These are phyloP conservation scores for Endomychus coccineus DNA, from an alignment of 2,888 invertebrate genomes.

Conservation along the genomic window DNA sequence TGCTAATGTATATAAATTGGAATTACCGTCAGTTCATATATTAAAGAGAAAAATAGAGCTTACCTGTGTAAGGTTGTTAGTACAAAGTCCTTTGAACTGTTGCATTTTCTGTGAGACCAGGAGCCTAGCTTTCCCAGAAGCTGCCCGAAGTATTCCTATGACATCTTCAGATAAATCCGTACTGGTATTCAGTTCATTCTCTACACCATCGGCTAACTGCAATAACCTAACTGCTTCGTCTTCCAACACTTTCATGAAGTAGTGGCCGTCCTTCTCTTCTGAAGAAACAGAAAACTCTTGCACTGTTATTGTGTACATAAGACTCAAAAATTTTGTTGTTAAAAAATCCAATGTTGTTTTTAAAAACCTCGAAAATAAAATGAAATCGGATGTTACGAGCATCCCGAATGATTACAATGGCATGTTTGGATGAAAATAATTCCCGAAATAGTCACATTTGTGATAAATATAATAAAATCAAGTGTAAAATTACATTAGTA, in stretches of 20 bases:
- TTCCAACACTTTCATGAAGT: conserved; percentile 69
- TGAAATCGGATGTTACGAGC: conserved; percentile 8
- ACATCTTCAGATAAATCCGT: conserved; percentile 67
- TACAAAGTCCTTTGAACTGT: conserved; percentile 75
- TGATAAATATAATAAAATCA: too few species aligned
- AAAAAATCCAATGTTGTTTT: conserved; percentile 5
- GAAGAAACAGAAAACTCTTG: conserved; percentile 3
- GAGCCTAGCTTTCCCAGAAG: conserved; percentile 85
- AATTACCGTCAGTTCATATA: too few species aligned
- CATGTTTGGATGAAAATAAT: too few species aligned
- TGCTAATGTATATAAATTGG: too few species aligned
- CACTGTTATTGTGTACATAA: conserved; percentile 4
- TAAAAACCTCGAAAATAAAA: conserved; percentile 7
- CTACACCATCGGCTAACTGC: conserved; percentile 58
- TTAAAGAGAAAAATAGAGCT: too few species aligned
- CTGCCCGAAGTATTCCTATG: conserved; percentile 75
- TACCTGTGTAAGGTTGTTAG: conserved; percentile 41
- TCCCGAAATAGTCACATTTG: too few species aligned
- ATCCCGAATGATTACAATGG: too few species aligned
- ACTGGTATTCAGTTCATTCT: conserved; percentile 56
- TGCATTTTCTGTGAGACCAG: conserved; percentile 89
- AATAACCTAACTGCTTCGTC: conserved; percentile 65
- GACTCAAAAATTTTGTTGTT: conserved; percentile 6
- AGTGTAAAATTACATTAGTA: too few species aligned
- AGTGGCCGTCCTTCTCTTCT: conserved; percentile 61